Percentiles rank a stretch among this genome's conserved stretches.
Evolutionary conservation across 2,797 vertebrate genomes (phyloP).

Genomic region (Choloepus didactylus): DNA sequence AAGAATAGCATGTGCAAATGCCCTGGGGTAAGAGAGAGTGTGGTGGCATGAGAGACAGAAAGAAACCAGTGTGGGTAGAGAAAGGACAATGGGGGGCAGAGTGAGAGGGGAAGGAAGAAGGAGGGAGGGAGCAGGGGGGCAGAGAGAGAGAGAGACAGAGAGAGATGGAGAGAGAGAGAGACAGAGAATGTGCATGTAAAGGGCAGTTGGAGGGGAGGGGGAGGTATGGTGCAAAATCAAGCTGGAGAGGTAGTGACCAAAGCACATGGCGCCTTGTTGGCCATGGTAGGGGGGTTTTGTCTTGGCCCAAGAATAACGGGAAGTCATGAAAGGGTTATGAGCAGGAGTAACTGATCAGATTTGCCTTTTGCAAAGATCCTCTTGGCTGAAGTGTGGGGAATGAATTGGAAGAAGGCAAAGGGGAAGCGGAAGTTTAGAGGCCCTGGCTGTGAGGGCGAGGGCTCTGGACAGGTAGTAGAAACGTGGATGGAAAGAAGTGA

Average conservation of each 20-base stretch:
- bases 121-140: neutral
- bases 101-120: neutral
- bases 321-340: neutral
- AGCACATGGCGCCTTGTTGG: neutral
- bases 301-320: neutral
- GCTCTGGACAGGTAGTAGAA: neutral
- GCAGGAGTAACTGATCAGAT: neutral
- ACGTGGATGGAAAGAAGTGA: neutral
- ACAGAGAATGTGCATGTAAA: neutral
- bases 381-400: neutral
- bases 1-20: neutral
- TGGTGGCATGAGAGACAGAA: neutral
- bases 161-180: no score
- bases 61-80: neutral
- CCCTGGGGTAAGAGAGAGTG: neutral
- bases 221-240: neutral
- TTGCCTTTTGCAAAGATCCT: neutral
- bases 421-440: neutral
- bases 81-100: neutral
- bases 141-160: neutral
- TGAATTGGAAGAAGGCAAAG: neutral
- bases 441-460: neutral
- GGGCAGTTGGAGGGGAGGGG: neutral
- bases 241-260: neutral
- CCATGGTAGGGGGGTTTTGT: neutral